phyloP scores from a whole-genome alignment of 2,113 vertebrate species.

The Myrmecophaga tridactyla region DNA sequence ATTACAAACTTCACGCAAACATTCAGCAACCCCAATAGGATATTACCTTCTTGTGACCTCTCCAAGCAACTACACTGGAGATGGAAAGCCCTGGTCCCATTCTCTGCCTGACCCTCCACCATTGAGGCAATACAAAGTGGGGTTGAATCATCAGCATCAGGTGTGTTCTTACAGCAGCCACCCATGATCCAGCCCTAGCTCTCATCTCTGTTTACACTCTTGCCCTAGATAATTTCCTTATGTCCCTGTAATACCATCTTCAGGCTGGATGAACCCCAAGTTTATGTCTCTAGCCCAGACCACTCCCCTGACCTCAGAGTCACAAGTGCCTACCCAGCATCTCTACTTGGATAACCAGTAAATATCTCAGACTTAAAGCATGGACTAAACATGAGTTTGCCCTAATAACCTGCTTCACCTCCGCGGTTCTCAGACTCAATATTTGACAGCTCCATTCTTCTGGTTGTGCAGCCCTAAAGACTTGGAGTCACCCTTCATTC shows the following conservation, averaged over 20 bases:
- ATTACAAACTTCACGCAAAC: background rate
- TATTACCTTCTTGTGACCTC: background rate
- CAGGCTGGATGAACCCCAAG: background rate
- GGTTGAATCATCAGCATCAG: too few relatives aligned
- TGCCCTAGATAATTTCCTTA: background rate
- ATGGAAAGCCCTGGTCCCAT: background rate
- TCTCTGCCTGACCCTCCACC: background rate
- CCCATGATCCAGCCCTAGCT: background rate
- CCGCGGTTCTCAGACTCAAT: background rate
- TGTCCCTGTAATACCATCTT: background rate
- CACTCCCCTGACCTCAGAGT: background rate
- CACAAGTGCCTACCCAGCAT: background rate
- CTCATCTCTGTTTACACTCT: background rate
- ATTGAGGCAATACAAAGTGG: background rate
- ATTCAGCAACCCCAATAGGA: background rate
- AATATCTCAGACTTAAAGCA: background rate
- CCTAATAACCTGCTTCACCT: background rate
- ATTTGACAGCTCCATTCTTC: background rate
- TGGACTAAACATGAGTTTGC: background rate
- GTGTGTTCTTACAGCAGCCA: background rate
- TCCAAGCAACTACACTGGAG: background rate
- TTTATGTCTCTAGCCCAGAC: background rate
- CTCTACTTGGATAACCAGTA: background rate
- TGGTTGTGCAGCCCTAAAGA: background rate
- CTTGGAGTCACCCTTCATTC: fast-evolving